Conservation (phyloP, 1,140 invertebrate species). For the Camponotus floridanus region DNA sequence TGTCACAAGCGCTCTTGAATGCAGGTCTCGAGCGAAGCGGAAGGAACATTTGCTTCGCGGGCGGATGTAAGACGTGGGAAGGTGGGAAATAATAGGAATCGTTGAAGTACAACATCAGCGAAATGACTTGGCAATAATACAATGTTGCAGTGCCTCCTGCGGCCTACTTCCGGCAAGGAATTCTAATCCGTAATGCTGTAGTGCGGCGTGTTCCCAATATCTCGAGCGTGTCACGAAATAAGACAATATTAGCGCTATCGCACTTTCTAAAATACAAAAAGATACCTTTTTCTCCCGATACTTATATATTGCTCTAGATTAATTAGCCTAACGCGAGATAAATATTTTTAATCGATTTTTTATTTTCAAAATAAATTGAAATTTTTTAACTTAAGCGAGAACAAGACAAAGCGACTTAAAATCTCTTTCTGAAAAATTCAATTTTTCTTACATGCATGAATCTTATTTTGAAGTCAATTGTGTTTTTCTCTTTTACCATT, state of each 20-base stretch:
- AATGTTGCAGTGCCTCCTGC: constrained; percentile 53
- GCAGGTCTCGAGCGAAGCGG: constrained; percentile 63
- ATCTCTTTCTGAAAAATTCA: not conserved
- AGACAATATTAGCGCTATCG: constrained; percentile 40
- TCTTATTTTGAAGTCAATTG: not conserved
- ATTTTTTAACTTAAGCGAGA: not conserved
- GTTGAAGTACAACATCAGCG: constrained; percentile 49
- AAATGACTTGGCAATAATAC: constrained; percentile 62
- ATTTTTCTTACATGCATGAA: not conserved
- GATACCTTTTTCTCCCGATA: constrained; percentile 2
- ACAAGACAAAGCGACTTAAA: not conserved
- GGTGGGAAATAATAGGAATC: constrained; percentile 64
- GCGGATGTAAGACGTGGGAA: constrained; percentile 60
- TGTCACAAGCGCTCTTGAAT: constrained; percentile 63
- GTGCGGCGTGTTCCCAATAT: constrained; percentile 27
- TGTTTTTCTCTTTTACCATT: not conserved
- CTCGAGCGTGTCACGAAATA: constrained; percentile 6
- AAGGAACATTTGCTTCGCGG: constrained; percentile 54
- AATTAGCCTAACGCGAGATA: not conserved
- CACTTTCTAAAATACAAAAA: constrained; percentile 46
- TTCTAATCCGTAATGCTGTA: constrained; percentile 55
- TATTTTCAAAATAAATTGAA: not conserved
- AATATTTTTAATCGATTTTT: not conserved
- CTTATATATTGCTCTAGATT: constrained; percentile 1
- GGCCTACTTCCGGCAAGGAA: constrained; percentile 66